Evolutionary conservation across 2,888 invertebrate genomes (phyloP).

Genomic region (Thecophora atra): DNA sequence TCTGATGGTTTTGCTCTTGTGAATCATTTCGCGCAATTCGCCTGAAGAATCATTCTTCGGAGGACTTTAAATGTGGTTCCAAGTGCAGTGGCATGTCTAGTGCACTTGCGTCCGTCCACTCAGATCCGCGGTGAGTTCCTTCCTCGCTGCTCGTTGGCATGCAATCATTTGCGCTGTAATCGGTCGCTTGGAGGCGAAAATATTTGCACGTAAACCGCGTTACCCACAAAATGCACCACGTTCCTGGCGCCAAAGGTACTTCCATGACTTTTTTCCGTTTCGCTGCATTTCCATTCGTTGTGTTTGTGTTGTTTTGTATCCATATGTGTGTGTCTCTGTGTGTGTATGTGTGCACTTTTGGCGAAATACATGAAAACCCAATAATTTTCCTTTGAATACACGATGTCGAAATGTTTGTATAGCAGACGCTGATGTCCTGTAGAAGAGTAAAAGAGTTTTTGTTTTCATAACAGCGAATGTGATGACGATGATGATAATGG

Average conservation of each 20-base stretch:
- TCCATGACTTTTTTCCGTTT: neutral
- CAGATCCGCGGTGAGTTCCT: neutral
- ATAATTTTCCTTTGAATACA: slow-evolving; percentile 27
- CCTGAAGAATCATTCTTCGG: too few relatives aligned
- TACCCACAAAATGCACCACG: slow-evolving; percentile 7
- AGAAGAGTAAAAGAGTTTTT: neutral
- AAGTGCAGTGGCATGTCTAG: too few relatives aligned
- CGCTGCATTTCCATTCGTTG: neutral
- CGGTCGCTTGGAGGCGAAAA: slow-evolving; percentile 11
- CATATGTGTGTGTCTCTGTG: neutral
- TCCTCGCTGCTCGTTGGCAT: slow-evolving; percentile 18
- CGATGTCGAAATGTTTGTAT: slow-evolving; percentile 18
- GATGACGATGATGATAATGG: neutral
- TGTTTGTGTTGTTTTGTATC: neutral
- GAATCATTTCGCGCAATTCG: too few relatives aligned
- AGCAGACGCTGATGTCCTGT: neutral
- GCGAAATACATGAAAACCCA: slow-evolving; percentile 18
- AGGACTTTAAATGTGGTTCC: too few relatives aligned
- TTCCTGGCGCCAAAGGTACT: slow-evolving; percentile 29
- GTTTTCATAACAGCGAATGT: slow-evolving; percentile 20
- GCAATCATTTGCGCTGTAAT: slow-evolving; percentile 28
- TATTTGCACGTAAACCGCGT: slow-evolving; percentile 19
- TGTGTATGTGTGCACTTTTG: neutral
- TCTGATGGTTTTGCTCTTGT: too few relatives aligned
- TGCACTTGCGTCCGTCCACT: neutral